Evolutionary conservation across 2,797 vertebrate genomes (phyloP).

Genomic region (Pangasius krempfi): DNA sequence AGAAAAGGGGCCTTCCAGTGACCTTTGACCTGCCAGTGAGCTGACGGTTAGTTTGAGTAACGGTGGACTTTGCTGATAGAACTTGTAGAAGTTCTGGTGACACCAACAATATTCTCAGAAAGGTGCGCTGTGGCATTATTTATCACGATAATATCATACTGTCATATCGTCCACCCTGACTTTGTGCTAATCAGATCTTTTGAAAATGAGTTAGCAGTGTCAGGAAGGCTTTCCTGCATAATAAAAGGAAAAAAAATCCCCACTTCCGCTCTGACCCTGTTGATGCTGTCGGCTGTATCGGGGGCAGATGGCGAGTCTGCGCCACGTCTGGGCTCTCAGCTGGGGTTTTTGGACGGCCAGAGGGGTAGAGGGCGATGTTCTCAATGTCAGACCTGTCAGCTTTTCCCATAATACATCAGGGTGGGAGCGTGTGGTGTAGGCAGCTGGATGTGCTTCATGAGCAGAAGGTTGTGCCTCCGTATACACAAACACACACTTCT

Average conservation of each 20-base stretch:
- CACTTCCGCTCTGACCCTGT: constrained; percentile 3
- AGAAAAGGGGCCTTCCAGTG: too few relatives aligned
- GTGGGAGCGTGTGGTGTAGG: constrained; percentile 37
- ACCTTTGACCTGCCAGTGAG: not conserved
- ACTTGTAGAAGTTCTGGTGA: not conserved
- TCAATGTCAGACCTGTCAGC: constrained; percentile 59
- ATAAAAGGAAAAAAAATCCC: not conserved
- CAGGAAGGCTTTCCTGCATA: not conserved
- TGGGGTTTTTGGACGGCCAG: constrained; percentile 47
- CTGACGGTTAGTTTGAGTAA: not conserved
- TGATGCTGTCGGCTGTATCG: constrained; percentile 43
- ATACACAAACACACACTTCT: not conserved
- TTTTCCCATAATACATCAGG: constrained; percentile 54
- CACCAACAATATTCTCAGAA: not conserved
- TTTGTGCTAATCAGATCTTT: not conserved
- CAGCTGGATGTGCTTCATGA: constrained; percentile 57
- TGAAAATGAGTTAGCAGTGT: not conserved
- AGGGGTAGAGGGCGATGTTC: constrained; percentile 41
- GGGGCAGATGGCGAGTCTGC: constrained; percentile 59
- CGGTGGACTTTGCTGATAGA: not conserved
- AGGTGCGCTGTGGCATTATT: not conserved
- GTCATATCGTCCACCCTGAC: not conserved
- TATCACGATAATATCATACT: not conserved
- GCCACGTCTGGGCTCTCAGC: constrained; percentile 55
- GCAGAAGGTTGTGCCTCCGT: constrained; percentile 1